Evolutionary conservation across 2,113 vertebrate species (phyloP).

Genomic region (Malaclemys terrapin): DNA sequence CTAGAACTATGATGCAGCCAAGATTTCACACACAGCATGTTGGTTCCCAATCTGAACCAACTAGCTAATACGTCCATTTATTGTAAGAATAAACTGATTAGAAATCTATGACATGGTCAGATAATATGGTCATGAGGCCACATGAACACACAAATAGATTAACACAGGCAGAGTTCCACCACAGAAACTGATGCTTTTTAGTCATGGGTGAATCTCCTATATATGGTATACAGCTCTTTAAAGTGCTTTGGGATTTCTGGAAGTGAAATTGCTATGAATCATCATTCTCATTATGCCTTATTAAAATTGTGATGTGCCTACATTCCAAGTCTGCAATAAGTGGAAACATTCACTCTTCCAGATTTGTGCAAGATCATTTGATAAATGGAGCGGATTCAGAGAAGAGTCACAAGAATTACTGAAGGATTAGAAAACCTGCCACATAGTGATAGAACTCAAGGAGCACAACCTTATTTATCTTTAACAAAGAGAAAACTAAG

Average conservation of each 20-base stretch:
- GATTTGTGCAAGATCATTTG: neutral
- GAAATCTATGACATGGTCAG: neutral
- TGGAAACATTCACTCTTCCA: neutral
- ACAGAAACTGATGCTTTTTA: slow-evolving; percentile 43
- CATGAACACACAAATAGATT: slow-evolving; percentile 46
- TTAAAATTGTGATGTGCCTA: slow-evolving; percentile 12
- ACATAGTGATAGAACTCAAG: no score
- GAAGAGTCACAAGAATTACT: no score
- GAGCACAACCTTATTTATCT: no score
- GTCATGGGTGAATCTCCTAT: slow-evolving; percentile 46
- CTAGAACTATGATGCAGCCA: neutral
- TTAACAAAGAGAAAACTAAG: no score
- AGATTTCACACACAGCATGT: neutral
- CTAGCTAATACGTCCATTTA: slow-evolving; percentile 23
- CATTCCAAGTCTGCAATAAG: neutral
- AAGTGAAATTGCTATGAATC: slow-evolving; percentile 57
- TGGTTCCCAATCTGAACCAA: slow-evolving; percentile 18
- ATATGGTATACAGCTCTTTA: slow-evolving; percentile 47
- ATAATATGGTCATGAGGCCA: neutral
- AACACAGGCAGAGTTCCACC: slow-evolving; percentile 40
- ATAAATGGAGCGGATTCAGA: no score
- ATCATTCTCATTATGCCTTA: slow-evolving; percentile 16
- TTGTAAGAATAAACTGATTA: slow-evolving; percentile 46
- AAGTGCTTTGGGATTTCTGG: slow-evolving; percentile 58
- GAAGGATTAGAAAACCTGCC: no score